Conservation (phyloP, 2,888 invertebrate species). For the Anoplius nigerrimus region DNA sequence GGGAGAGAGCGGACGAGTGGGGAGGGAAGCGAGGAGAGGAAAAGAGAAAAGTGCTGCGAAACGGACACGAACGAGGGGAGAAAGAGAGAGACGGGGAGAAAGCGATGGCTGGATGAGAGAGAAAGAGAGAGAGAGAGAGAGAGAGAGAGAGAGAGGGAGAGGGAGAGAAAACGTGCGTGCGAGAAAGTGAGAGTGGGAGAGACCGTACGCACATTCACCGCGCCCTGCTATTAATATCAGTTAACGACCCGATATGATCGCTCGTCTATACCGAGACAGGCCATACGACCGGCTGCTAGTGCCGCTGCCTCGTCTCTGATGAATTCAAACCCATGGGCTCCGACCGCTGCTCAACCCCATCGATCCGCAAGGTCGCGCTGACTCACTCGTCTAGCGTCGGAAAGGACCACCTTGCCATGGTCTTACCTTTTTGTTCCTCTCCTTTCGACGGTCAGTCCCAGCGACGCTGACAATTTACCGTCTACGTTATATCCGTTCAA, state of each 20-base stretch:
- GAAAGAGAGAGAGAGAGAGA: slow-evolving; percentile 2
- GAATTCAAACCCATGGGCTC: slow-evolving; percentile 20
- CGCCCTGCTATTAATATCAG: slow-evolving; percentile 75
- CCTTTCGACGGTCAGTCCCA: no score
- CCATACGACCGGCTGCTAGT: slow-evolving; percentile 38
- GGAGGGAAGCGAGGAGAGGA: background rate
- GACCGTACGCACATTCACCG: slow-evolving; percentile 55
- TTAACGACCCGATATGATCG: slow-evolving; percentile 75
- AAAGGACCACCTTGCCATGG: slow-evolving; percentile 16
- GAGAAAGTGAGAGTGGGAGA: slow-evolving; percentile 16
- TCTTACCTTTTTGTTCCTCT: background rate
- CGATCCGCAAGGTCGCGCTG: slow-evolving; percentile 55
- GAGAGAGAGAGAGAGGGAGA: background rate
- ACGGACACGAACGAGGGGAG: background rate
- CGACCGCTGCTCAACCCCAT: slow-evolving; percentile 51
- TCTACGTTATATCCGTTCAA: no score
- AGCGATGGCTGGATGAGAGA: slow-evolving; percentile 29
- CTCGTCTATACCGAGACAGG: slow-evolving; percentile 56
- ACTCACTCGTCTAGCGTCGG: slow-evolving; percentile 47
- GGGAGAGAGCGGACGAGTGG: no score
- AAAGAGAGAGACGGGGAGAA: slow-evolving; percentile 10
- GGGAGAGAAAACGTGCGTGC: background rate
- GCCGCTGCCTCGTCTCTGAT: slow-evolving; percentile 7
- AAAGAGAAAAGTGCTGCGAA: background rate
- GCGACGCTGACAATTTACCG: no score